phyloP scores from a whole-genome alignment of 1,140 invertebrate species.

The Lethrus apterus region DNA sequence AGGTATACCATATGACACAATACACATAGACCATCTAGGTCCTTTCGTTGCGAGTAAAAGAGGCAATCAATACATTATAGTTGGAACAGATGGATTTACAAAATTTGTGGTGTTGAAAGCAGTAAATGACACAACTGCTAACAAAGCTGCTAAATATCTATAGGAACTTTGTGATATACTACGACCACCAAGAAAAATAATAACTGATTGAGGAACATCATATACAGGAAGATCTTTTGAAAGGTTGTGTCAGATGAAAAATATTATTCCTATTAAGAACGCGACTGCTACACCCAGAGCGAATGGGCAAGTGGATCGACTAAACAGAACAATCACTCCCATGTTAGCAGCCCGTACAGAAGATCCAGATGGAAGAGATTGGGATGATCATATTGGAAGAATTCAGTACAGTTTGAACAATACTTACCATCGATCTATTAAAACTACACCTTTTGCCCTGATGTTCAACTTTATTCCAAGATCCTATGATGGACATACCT shows the following conservation, averaged over 20 bases:
- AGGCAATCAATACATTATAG: neutral
- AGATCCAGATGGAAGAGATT: slow-evolving; percentile 1
- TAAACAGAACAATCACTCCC: neutral
- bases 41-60: slow-evolving; percentile 4
- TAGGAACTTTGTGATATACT: neutral
- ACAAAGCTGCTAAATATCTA: neutral
- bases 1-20: slow-evolving; percentile 12
- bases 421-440: neutral
- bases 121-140: neutral
- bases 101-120: slow-evolving; percentile 21
- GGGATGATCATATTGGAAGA: neutral
- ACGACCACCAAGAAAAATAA: neutral
- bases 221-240: slow-evolving; percentile 2
- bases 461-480: neutral
- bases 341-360: neutral
- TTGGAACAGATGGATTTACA: slow-evolving; percentile 24
- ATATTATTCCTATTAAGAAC: slow-evolving; percentile 4
- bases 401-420: slow-evolving; percentile 1
- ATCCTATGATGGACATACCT: neutral
- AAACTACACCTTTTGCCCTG: neutral
- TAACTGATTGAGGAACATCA: slow-evolving; percentile 9
- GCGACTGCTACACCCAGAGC: slow-evolving; percentile 4
- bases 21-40: slow-evolving; percentile 26
- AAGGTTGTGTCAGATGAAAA: neutral
- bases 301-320: slow-evolving; percentile 1